phyloP scores from a whole-genome alignment of 1,140 invertebrate genomes.

The Periplaneta americana region DNA sequence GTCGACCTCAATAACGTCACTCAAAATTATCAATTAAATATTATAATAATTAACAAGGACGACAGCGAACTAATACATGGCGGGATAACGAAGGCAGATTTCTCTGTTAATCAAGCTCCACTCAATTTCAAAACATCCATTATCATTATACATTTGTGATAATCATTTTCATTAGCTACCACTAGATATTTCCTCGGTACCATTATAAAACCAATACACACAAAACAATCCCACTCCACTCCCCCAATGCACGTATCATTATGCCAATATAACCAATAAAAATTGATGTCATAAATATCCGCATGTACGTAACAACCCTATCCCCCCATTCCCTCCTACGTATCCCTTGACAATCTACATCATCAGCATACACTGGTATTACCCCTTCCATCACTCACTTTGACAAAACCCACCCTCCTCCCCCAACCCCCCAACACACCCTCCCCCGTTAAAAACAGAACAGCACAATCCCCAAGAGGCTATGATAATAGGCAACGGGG shows the following conservation, averaged over 20 bases:
- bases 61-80: background rate
- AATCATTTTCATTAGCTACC: background rate
- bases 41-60: background rate
- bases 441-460: constrained; percentile 8
- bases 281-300: background rate
- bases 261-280: background rate
- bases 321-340: background rate
- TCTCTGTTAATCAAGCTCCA: background rate
- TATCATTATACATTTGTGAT: background rate
- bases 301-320: background rate
- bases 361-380: background rate
- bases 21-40: background rate
- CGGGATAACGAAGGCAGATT: background rate
- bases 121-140: background rate
- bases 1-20: background rate
- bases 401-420: background rate
- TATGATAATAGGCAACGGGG: constrained; percentile 3
- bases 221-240: background rate
- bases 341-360: background rate
- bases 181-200: background rate
- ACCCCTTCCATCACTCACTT: background rate
- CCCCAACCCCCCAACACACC: background rate
- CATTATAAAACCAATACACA: background rate
- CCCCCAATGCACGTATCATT: background rate
- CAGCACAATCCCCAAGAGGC: constrained; percentile 10